Conservation (phyloP, 1,140 invertebrate species). For the Neomicropteryx cornuta region DNA sequence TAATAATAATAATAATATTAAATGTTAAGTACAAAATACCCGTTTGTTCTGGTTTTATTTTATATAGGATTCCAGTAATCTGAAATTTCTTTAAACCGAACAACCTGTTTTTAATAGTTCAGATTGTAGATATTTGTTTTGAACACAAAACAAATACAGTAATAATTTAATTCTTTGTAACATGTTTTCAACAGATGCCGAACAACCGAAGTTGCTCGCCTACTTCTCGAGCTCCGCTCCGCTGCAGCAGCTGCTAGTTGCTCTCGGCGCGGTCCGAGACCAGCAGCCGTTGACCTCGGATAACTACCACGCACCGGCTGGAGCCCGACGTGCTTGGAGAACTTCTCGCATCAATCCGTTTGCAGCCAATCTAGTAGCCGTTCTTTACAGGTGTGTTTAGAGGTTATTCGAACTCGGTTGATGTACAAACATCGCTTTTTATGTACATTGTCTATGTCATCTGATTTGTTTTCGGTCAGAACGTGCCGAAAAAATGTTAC, state of each 20-base stretch:
- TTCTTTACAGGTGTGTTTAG: constrained; percentile 55
- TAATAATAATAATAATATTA: too few species aligned
- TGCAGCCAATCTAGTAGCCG: constrained; percentile 63
- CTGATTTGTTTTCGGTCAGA: too few species aligned
- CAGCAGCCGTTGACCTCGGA: constrained; percentile 46
- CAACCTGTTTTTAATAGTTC: too few species aligned
- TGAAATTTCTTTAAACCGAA: too few species aligned
- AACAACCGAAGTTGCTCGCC: not conserved
- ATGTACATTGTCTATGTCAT: too few species aligned
- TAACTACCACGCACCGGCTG: constrained; percentile 45
- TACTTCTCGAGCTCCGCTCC: constrained; percentile 19
- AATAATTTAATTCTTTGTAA: constrained; percentile 1
- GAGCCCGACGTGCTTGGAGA: constrained; percentile 52
- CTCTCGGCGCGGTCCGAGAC: constrained; percentile 59
- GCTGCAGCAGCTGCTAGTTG: constrained; percentile 47
- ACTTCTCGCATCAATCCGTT: constrained; percentile 64
- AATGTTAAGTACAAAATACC: too few species aligned
- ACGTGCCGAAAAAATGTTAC: too few species aligned
- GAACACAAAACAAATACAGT: constrained; percentile 2
- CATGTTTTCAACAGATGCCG: constrained; percentile 6
- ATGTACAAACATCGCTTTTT: not conserved
- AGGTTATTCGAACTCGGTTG: not conserved
- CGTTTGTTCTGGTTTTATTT: too few species aligned
- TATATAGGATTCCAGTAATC: too few species aligned
- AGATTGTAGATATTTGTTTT: not conserved